These are phyloP conservation scores for Dolichopus griseipennis DNA, from an alignment of 2,888 invertebrate genomes.

Conservation along the genomic window DNA sequence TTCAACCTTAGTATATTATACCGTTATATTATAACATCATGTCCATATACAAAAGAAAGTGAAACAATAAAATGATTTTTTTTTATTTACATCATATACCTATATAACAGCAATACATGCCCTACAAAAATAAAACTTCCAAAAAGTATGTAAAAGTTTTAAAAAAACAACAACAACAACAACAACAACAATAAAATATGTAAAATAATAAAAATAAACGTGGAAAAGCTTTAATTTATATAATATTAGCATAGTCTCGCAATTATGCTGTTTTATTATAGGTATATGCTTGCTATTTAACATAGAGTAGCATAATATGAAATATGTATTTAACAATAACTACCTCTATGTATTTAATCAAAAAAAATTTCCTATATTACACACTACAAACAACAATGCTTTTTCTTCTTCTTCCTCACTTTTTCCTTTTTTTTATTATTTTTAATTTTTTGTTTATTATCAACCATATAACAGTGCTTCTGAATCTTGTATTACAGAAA, in stretches of 20 bases:
- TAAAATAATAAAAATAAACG: neutral
- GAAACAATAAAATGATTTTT: no score
- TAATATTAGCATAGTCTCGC: constrained; percentile 4
- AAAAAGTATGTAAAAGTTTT: no score
- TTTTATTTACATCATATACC: neutral
- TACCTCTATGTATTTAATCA: neutral
- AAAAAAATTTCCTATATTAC: neutral
- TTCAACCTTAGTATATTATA: neutral
- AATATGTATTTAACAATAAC: neutral
- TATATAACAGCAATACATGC: no score
- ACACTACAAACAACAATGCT: neutral
- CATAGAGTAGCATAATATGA: neutral
- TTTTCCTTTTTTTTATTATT: neutral
- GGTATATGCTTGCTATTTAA: neutral
- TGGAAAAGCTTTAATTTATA: neutral
- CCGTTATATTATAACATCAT: neutral
- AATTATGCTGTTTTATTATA: neutral
- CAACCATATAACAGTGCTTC: neutral
- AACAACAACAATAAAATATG: no score
- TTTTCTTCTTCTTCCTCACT: neutral
- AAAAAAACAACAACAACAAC: no score
- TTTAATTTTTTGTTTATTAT: neutral
- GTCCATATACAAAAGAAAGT: no score
- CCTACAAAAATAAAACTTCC: neutral
- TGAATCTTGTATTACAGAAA: neutral